Base-by-base conservation (phyloP, 2,113 vertebrate genomes). In the Lontra canadensis region DNA sequence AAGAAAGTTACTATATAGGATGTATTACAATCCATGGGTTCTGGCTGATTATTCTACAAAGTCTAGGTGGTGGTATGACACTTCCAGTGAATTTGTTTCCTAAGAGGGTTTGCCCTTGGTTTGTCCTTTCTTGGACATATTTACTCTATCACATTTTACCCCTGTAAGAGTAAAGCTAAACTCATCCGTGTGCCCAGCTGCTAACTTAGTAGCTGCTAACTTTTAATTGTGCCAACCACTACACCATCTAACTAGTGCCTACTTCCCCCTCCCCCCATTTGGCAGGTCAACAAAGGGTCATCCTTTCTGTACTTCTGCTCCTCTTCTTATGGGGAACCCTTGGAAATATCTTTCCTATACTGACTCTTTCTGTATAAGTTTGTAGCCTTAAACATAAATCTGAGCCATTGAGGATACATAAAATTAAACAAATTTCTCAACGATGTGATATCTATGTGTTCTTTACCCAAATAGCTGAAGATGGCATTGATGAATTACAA, bases 361-460 rank as follows among this genome's bases (percentile, higher is more conserved):
- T 11, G 31, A 55, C 20, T 55, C 29, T 65, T 85, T 21, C 13
- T 6, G 57, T 65, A 81, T 57, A 49, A n/a, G 20, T 26, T 94
- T 63, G 29, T 6, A 18, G 7, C 4, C 12, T 47, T 26, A 82
- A 36, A 8, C 7, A n/a, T 52, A 47, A 73, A 52, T 73, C 29
- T 67, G 74, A 94, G 44, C 29, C 57, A 1, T 34, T 67, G 36
- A 52, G 34, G 11, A n/a, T 17, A 59, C 65, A 26, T 39, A 78
- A 86, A 94, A 61, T 18, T 26, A 79, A 95, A 74, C 25, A 57
- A 59, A 44, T 26, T 49, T 78, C 17, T 92, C 18, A 34, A 25
- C 20, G 23, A 49, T 18, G 3, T 78, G 44, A 42, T 63, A 55
- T 79, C 90, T n/a, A n/a, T 67, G 1, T 21, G 23, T 84, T 4